These are phyloP conservation scores for Leucopternis melanops DNA, from an alignment of 2,113 vertebrate species.

Conservation along the genomic window DNA sequence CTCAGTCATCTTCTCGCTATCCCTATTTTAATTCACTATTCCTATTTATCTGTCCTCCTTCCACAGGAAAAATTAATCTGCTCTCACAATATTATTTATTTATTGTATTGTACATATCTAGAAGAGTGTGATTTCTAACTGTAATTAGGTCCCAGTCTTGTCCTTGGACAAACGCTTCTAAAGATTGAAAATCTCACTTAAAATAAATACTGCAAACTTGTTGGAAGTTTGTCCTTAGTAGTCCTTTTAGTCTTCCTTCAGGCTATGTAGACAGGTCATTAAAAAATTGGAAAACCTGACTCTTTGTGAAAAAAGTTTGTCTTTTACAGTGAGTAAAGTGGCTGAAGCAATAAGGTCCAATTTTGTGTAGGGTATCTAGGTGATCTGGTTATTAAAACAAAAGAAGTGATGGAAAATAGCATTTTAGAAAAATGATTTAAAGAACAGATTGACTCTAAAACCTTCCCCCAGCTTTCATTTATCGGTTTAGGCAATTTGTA, in stretches of 20 bases:
- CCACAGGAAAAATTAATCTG: not conserved
- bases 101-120: not conserved
- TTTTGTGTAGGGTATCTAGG: not conserved
- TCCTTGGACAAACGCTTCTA: not conserved
- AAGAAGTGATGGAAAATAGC: not conserved
- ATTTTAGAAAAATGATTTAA: not conserved
- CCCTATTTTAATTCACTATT: not conserved
- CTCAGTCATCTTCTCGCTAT: not conserved
- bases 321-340: not conserved
- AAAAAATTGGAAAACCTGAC: not conserved
- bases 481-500: not conserved
- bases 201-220: not conserved
- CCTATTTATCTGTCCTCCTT: not conserved
- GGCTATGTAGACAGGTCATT: not conserved
- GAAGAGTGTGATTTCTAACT: not conserved
- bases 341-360: not conserved
- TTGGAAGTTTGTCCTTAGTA: not conserved
- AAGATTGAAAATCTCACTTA: not conserved
- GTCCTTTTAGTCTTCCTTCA: not conserved
- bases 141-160: not conserved
- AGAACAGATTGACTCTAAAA: not conserved
- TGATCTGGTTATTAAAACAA: not conserved
- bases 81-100: not conserved
- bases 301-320: not conserved
- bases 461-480: not conserved